A percentile compares a stretch with the other conserved stretches of the same genome.
Evolutionary conservation across 2,113 vertebrate species (phyloP).

Genomic region (Naja naja): DNA sequence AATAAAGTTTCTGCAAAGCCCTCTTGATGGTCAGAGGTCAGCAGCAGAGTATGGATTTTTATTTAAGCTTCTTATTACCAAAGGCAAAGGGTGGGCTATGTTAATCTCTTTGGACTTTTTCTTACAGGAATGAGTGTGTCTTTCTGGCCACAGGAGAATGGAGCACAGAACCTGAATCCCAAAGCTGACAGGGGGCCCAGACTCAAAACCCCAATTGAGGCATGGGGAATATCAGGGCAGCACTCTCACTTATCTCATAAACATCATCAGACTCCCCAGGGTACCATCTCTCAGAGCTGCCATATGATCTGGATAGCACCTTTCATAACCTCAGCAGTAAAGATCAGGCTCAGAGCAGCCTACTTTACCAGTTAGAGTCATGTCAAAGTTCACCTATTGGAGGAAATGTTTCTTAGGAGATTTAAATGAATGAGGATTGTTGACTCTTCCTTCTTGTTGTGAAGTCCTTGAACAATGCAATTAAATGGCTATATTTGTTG

Average conservation of each 20-base stretch:
- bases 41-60: slow-evolving; percentile 13
- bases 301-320: neutral
- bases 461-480: neutral
- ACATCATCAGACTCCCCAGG: neutral
- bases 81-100: neutral
- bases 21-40: slow-evolving; percentile 18
- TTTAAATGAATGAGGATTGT: neutral
- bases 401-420: neutral
- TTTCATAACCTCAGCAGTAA: neutral
- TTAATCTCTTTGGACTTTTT: slow-evolving; percentile 16
- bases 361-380: neutral
- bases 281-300: neutral
- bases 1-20: slow-evolving; percentile 12
- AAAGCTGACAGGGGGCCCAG: neutral
- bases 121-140: slow-evolving; percentile 16
- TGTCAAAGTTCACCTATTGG: neutral
- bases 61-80: slow-evolving; percentile 31
- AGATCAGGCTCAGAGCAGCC: neutral
- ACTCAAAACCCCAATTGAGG: neutral
- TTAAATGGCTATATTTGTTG: neutral
- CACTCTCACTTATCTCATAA: neutral
- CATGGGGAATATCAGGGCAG: slow-evolving; percentile 11
- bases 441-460: neutral
- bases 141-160: neutral
- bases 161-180: neutral